Evolutionary conservation across 2,113 vertebrate genomes (phyloP), one percentile per base, ranked within the genome.

Genomic region (Asarcornis scutulata): DNA sequence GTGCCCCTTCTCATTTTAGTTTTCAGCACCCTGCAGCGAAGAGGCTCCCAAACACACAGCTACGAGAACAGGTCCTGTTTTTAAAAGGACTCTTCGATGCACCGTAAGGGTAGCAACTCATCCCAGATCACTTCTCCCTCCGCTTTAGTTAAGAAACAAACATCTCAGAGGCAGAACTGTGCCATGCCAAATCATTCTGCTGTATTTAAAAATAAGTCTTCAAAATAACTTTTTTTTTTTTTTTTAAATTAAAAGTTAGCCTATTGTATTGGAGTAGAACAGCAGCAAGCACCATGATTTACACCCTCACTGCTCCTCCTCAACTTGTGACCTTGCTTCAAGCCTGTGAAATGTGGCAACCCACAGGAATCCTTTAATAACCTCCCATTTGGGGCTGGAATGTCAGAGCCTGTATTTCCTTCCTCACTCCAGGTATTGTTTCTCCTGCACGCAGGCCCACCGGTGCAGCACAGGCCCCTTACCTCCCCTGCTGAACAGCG

Each of bases 231-330:
- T 11, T 0, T 1, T 2, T 29, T 40, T 69, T 60, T 63, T 20
- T 50, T 8, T 20, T 50, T 8, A 13, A 23, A 76, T 34, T 44
- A 26, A 9, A 92, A 77, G 46, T 48, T 31, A 68, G 46, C 10
- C n/a, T 46, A 15, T 1, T 36, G 12, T 36, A 44, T 9, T 7
- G 9, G 53, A 91, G n/a, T 34, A 77, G 42, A 68, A 62, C 17
- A 66, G 27, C 16, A 32, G 0, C 0, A 27, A 10, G 44, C 4
- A 26, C 38, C 20, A 40, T 20, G 23, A 58, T 34, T 76, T 31
- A 42, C 48, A 36, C 75, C 29, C 40, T 25, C 48, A 64, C 17
- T 56, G 23, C 13, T 76, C 34, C 53, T 83, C 32, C 63, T 48
- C 67, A 79, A 48, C 23, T 22, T 44, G 3, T 22, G 26, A 21